These are phyloP conservation scores for Platyscapa corneri DNA, from an alignment of 1,140 invertebrate genomes.

Conservation along the genomic window DNA sequence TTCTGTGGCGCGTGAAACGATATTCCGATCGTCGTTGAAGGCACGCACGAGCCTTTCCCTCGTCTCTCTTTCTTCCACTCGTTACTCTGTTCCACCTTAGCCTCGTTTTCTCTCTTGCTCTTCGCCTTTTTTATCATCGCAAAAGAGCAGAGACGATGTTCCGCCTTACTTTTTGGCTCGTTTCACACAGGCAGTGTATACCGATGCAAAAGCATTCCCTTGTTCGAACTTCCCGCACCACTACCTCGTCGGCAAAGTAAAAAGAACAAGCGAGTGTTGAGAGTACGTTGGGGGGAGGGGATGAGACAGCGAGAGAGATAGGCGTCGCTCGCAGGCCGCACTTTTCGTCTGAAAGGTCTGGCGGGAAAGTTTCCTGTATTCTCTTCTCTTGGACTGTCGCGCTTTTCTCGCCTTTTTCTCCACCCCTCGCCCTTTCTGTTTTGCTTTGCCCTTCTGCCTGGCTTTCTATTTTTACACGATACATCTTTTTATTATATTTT, in stretches of 20 bases:
- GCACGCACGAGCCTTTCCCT: slow-evolving; percentile 45
- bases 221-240: slow-evolving; percentile 51
- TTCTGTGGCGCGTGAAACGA: slow-evolving; percentile 61
- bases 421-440: slow-evolving; percentile 5
- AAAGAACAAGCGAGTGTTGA: slow-evolving; percentile 14
- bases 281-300: not conserved
- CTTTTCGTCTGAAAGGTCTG: slow-evolving; percentile 54
- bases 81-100: not conserved
- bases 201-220: slow-evolving; percentile 54
- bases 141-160: slow-evolving; percentile 51
- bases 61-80: not conserved
- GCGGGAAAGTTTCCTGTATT: slow-evolving; percentile 49
- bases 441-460: not conserved
- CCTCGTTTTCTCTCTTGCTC: slow-evolving; percentile 41
- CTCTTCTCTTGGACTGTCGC: slow-evolving; percentile 29
- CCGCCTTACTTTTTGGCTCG: slow-evolving; percentile 62
- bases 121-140: slow-evolving; percentile 47
- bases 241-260: slow-evolving; percentile 18
- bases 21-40: slow-evolving; percentile 59
- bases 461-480: not conserved
- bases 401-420: slow-evolving; percentile 7
- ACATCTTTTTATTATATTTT: not conserved
- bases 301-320: slow-evolving; percentile 5
- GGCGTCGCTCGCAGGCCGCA: slow-evolving; percentile 38
- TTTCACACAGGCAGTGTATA: slow-evolving; percentile 60